These are phyloP conservation scores for Xylocopa sonorina DNA, from an alignment of 1,140 invertebrate genomes.

Conservation along the genomic window DNA sequence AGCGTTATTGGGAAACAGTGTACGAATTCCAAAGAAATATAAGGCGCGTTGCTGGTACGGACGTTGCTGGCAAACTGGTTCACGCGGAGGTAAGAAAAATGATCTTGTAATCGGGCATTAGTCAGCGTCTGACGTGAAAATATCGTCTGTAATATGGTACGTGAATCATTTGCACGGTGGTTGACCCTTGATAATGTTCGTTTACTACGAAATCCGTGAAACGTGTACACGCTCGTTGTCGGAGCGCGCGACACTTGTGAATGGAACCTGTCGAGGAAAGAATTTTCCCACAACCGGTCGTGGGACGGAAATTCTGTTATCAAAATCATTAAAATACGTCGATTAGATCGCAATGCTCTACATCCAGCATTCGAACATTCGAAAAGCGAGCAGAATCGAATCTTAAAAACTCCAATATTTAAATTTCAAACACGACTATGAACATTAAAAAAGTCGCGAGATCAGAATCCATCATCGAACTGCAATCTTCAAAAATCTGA, in stretches of 20 bases:
- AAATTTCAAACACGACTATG: too few species aligned
- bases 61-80: slow-evolving; percentile 51
- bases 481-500: too few species aligned
- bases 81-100: slow-evolving; percentile 52
- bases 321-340: not conserved
- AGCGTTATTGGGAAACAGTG: slow-evolving; percentile 64
- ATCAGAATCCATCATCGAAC: too few species aligned
- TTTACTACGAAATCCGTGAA: not conserved
- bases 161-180: slow-evolving; percentile 65
- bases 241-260: slow-evolving; percentile 4
- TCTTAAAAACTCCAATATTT: too few species aligned
- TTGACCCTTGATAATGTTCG: not conserved
- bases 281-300: slow-evolving; percentile 20
- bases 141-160: slow-evolving; percentile 61
- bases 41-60: not conserved
- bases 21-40: slow-evolving; percentile 54
- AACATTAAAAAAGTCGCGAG: too few species aligned
- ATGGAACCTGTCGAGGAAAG: slow-evolving; percentile 9
- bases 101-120: slow-evolving; percentile 68
- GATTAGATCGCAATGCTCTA: not conserved
- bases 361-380: not conserved
- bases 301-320: not conserved
- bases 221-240: not conserved
- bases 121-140: slow-evolving; percentile 74
- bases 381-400: too few species aligned